Evolutionary conservation across 2,797 vertebrate genomes (phyloP), one percentile per base, ranked within the genome.

Genomic region (Apogon hyalosoma): DNA sequence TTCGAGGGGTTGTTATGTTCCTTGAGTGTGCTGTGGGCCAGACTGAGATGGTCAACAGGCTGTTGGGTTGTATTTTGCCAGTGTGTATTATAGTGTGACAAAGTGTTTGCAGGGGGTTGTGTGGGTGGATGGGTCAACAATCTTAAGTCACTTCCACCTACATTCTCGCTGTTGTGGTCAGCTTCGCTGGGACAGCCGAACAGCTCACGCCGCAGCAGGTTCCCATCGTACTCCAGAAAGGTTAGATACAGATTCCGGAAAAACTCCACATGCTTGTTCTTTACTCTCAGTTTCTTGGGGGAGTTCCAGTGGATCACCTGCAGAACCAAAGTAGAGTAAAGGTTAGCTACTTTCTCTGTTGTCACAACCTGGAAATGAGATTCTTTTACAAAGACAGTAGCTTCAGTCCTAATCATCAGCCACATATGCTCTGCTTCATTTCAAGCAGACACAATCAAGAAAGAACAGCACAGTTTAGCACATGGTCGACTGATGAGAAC

Each of bases 291-390:
- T 79, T 99, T 99, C 92, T 99, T 99, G 0, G 98, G 98, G 4
- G 98, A 99, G 87, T 99, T 98, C 97, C 97, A 99, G 88, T 99
- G 97, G 85, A 99, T 99, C 73, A 99, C 98, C 98, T 99, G 87
- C 9, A 40, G 49, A 75, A 33, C 11, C 38, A 18, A 4, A 31
- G 24, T 0, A 7, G 10, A n/a, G 12, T 5, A 19, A 4, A 0
- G 19, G 11, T 28, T 38, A 47, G 11, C 8, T 21, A 11, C 16
- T 11, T 28, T n/a, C 38, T 3, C 14, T 41, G 18, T n/a, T 7
- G 7, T 65, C 12, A 21, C 16, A 13, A 11, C 39, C 15, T 16
- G 18, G 49, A 2, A 1, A 36, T 41, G 42, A 10, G 38, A 2
- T 21, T 21, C 0, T 13, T 40, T 51, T 12, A 16, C 3, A 38